phyloP scores from a whole-genome alignment of 64 coral and sea anemone species.

The Stichodactyla helianthus region DNA sequence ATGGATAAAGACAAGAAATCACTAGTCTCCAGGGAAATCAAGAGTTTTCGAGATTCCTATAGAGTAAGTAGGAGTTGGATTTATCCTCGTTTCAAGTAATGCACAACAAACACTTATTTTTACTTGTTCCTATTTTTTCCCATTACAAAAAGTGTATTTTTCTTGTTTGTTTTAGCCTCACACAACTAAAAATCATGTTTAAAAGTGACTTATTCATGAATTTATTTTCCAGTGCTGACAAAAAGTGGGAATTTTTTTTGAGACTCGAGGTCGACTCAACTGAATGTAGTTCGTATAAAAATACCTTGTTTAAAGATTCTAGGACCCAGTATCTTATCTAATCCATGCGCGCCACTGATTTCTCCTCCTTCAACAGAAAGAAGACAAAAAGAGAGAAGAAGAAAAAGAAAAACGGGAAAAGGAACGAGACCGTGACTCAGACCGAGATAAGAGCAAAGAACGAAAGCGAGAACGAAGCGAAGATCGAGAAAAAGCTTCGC shows the following conservation, averaged over 20 bases:
- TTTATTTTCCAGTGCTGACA: too few species aligned
- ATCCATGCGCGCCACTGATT: not conserved
- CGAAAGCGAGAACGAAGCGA: constrained; percentile 46
- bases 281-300: too few species aligned
- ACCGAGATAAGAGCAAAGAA: constrained; percentile 25
- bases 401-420: constrained; percentile 66
- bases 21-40: constrained; percentile 87
- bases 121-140: not conserved
- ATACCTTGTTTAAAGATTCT: too few species aligned
- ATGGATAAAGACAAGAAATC: constrained; percentile 89
- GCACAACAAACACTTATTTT: not conserved
- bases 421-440: constrained; percentile 60
- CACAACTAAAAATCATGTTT: too few species aligned
- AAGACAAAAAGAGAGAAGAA: constrained; percentile 88
- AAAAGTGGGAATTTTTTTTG: too few species aligned
- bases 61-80: constrained; percentile 45
- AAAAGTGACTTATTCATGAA: too few species aligned
- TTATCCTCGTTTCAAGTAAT: not conserved
- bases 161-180: too few species aligned
- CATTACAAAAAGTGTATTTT: too few species aligned
- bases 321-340: too few species aligned
- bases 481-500: constrained; percentile 33
- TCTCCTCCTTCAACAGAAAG: constrained; percentile 51
- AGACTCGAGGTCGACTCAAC: not conserved
- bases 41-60: constrained; percentile 87